phyloP scores from a whole-genome alignment of 2,797 vertebrate species.

The Myripristis murdjan region DNA sequence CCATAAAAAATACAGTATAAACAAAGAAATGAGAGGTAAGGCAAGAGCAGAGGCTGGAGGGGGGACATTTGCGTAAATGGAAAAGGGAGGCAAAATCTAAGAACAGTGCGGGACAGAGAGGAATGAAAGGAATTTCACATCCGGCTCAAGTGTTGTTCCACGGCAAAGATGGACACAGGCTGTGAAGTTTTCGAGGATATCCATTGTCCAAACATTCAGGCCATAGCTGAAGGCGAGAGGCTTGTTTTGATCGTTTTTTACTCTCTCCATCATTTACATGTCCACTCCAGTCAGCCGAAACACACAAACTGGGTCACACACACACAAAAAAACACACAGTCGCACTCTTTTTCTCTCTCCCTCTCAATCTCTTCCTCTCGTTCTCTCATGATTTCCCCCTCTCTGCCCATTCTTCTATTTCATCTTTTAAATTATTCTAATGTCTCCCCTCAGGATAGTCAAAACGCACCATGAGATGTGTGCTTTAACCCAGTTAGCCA shows the following conservation, averaged over 20 bases:
- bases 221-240: slow-evolving; percentile 24
- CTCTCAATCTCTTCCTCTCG: not conserved
- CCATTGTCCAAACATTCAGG: slow-evolving; percentile 14
- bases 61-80: not conserved
- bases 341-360: not conserved
- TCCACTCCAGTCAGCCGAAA: not conserved
- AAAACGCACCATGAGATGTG: slow-evolving; percentile 40
- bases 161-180: slow-evolving; percentile 1
- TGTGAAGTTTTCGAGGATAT: slow-evolving; percentile 14
- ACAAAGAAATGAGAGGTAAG: not conserved
- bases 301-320: slow-evolving; percentile 25
- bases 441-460: slow-evolving; percentile 39
- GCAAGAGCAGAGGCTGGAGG: not conserved
- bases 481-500: slow-evolving; percentile 75
- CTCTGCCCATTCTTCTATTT: not conserved
- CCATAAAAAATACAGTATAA: slow-evolving; percentile 14
- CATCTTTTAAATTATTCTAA: slow-evolving; percentile 43
- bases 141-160: slow-evolving; percentile 10
- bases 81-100: not conserved
- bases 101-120: not conserved
- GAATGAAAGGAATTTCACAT: slow-evolving; percentile 16
- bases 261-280: slow-evolving; percentile 23
- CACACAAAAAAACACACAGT: slow-evolving; percentile 3
- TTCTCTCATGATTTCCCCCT: not conserved
- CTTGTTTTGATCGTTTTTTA: slow-evolving; percentile 2